Evolutionary conservation across 2,797 vertebrate genomes (phyloP), one percentile per base, ranked within the genome.

Genomic region (Pangasius sanitwongsei): DNA sequence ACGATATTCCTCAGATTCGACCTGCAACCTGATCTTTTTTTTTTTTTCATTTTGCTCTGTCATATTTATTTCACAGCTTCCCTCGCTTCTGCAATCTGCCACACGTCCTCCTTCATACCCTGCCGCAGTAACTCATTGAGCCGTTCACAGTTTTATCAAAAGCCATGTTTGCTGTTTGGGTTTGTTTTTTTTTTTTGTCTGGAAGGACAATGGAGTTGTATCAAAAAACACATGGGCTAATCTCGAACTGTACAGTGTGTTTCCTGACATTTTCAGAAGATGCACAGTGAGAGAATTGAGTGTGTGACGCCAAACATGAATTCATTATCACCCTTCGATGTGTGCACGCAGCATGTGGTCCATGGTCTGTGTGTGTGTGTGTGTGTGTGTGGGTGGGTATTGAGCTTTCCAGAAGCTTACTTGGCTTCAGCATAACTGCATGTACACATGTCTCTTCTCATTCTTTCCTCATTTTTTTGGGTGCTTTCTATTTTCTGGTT

Each of bases 321-420:
- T 94, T 94, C 92, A 94, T 94, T 95, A 94, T 89, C 91, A 90
- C 89, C 89, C 90, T 93, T 92, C 93, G 90, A 93, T 92, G 91
- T 59, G 81, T 83, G 65, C 53, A 34, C 15, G 3, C 81, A 83
- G 81, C 75, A 78, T 78, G 75, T 78, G 48, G 75, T 78, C 57
- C 37, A 61, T 61, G 55, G 61, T 41, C 4, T 48, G 37, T 65
- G 57, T 83, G 57, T 83, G 31, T 81, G 53, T 81, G 53, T 23
- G 53, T 37, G 78, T 59, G 78, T 82, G 82, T 83, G 77, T 55
- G 77, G 16, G 48, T 55, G 78, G 41, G 61, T 11, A 41, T 31
- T 25, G 61, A 53, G 87, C 87, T 80, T 91, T 92, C 77, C 87
- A 88, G 84, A 77, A 57, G 85, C 85, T 69, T 69, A 84, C 80